These are phyloP conservation scores for Rostrhamus sociabilis DNA, from an alignment of 2,797 vertebrate species.

Conservation along the genomic window DNA sequence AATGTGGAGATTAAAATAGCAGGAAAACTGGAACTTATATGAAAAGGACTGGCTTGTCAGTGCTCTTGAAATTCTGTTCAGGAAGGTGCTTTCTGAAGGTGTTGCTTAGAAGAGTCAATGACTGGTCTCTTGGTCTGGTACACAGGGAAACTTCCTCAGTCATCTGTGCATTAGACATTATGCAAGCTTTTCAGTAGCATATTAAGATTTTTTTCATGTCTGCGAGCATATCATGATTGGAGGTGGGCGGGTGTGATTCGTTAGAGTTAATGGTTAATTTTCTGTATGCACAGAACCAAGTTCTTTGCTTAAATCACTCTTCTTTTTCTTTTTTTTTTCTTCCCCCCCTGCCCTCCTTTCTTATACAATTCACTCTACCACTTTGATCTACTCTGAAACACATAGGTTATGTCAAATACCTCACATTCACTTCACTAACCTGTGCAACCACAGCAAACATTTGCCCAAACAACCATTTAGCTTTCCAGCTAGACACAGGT, in stretches of 20 bases:
- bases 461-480: not conserved
- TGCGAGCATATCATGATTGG: not conserved
- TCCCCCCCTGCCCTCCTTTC: accelerated
- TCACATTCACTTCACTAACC: not conserved
- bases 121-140: not conserved
- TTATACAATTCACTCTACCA: not conserved
- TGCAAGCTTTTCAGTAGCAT: not conserved
- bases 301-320: not conserved
- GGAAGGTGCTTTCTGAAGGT: not conserved
- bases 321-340: not conserved
- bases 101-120: not conserved
- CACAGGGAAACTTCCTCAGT: not conserved
- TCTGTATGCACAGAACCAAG: not conserved
- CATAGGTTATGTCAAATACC: not conserved
- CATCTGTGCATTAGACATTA: not conserved
- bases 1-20: not conserved
- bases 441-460: not conserved
- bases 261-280: not conserved
- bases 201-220: not conserved
- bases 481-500: not conserved
- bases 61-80: not conserved
- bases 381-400: not conserved
- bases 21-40: not conserved
- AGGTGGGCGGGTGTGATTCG: not conserved
- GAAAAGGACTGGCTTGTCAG: not conserved